phyloP scores from a whole-genome alignment of 2,113 vertebrate species.

The Ploceus nigricollis region DNA sequence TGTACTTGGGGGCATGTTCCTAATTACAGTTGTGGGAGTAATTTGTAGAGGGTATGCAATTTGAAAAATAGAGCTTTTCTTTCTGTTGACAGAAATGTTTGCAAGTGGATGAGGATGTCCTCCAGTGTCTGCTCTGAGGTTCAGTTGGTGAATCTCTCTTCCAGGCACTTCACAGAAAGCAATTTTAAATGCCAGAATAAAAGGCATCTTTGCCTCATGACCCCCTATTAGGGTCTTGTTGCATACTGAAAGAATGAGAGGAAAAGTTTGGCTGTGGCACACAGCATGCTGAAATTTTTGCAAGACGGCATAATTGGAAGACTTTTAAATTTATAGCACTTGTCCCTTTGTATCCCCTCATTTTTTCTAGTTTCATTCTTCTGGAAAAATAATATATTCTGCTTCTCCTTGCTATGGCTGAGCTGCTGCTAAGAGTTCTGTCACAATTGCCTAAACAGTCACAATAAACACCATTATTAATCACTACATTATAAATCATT shows the following conservation, averaged over 20 bases:
- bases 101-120: not conserved
- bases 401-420: not conserved
- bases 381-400: not conserved
- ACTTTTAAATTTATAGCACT: not conserved
- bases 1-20: slow-evolving; percentile 16
- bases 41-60: not conserved
- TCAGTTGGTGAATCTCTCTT: not conserved
- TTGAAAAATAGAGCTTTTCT: slow-evolving; percentile 11
- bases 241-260: not conserved
- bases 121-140: not conserved
- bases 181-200: not conserved
- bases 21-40: slow-evolving; percentile 20
- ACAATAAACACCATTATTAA: not conserved
- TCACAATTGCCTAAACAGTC: not conserved
- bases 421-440: not conserved
- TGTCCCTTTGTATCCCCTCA: not conserved
- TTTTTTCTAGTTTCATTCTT: not conserved
- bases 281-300: not conserved
- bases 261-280: not conserved
- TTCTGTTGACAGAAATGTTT: slow-evolving; percentile 22
- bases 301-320: not conserved
- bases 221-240: not conserved
- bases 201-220: not conserved
- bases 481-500: not conserved
- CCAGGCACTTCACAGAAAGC: not conserved